Conservation (phyloP, 2,797 vertebrate genomes). For the Clarias laeviceps region DNA sequence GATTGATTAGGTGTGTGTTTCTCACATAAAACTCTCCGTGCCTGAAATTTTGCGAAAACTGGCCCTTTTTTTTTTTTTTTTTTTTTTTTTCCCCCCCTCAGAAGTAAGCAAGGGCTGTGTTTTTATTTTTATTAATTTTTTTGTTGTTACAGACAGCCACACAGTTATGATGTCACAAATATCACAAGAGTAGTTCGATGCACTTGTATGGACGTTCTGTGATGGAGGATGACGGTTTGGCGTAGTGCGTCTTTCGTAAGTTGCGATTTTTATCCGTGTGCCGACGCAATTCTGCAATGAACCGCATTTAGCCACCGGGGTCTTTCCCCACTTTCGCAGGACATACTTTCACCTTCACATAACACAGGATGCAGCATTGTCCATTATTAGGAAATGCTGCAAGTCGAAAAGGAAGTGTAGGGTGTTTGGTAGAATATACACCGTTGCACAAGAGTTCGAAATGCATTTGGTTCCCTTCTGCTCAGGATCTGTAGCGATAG, state of each 20-base stretch:
- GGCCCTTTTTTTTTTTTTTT: too few species aligned
- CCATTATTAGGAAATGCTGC: constrained; percentile 17
- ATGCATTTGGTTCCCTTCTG: not conserved
- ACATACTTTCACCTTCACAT: constrained; percentile 20
- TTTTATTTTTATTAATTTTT: too few species aligned
- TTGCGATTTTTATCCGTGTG: too few species aligned
- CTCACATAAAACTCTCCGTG: too few species aligned
- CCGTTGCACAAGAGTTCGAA: constrained; percentile 16
- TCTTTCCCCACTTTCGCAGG: not conserved
- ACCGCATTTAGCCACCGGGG: too few species aligned
- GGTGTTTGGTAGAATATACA: constrained; percentile 22
- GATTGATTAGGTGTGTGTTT: not conserved
- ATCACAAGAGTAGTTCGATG: not conserved
- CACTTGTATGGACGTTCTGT: not conserved
- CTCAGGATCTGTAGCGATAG: not conserved
- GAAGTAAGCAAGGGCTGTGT: too few species aligned
- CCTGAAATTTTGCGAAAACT: too few species aligned
- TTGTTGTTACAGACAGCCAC: not conserved
- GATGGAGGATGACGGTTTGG: not conserved
- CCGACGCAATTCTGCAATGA: too few species aligned
- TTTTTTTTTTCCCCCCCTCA: too few species aligned
- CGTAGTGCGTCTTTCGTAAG: not conserved
- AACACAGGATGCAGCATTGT: not conserved
- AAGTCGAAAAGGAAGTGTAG: constrained; percentile 33
- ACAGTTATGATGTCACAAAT: not conserved